Percentiles rank a stretch among this genome's conserved stretches.
Evolutionary conservation across 2,888 invertebrate species (phyloP).

Genomic region (Chrysolina haemoptera): DNA sequence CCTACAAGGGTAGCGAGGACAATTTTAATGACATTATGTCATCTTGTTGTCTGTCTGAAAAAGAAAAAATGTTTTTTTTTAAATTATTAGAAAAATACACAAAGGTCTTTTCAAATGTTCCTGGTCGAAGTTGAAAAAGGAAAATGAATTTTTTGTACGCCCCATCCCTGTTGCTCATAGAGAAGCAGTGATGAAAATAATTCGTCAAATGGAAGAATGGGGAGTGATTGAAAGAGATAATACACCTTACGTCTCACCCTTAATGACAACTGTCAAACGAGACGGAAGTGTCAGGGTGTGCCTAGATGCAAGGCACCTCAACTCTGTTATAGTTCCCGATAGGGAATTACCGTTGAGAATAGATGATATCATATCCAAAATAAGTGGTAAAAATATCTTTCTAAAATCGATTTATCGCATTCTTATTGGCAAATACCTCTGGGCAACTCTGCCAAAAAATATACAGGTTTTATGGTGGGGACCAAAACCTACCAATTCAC

Average conservation of each 20-base stretch:
- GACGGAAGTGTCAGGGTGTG: conserved; percentile 32
- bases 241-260: conserved; percentile 19
- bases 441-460: not conserved
- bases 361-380: too few relatives aligned
- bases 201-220: conserved; percentile 5
- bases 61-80: not conserved
- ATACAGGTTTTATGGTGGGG: not conserved
- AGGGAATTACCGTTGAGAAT: too few relatives aligned
- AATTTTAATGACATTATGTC: not conserved
- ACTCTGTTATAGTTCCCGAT: conserved; percentile 26
- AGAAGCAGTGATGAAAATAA: not conserved
- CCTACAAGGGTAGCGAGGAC: not conserved
- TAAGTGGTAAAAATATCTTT: too few relatives aligned
- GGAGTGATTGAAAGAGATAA: conserved; percentile 14
- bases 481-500: not conserved
- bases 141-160: not conserved
- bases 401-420: too few relatives aligned
- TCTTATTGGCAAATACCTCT: not conserved
- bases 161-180: not conserved
- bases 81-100: not conserved
- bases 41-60: not conserved
- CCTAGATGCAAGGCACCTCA: conserved; percentile 37
- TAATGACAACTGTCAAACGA: conserved; percentile 21
- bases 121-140: not conserved
- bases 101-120: not conserved